Conservation (phyloP, 1,140 invertebrate genomes). For the Batillaria attramentaria region DNA sequence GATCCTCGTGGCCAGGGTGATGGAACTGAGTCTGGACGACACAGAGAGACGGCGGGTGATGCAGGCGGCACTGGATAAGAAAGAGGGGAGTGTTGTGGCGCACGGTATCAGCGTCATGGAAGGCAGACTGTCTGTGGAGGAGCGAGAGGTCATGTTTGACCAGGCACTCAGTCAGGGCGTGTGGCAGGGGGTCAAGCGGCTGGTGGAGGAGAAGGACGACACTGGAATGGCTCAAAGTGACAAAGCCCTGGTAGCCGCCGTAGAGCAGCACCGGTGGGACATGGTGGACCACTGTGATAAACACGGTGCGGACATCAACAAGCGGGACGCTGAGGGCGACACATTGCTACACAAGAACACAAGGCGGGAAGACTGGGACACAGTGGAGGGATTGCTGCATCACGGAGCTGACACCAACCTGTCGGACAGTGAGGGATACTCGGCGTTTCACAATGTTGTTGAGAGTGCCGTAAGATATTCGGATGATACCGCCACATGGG, state of each 20-base stretch:
- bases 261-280: not conserved
- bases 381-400: not conserved
- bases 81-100: not conserved
- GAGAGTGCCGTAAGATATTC: not conserved
- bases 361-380: not conserved
- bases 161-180: not conserved
- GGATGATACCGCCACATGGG: too few relatives aligned
- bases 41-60: not conserved
- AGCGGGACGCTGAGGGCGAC: not conserved
- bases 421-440: not conserved
- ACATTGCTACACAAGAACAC: not conserved
- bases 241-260: not conserved
- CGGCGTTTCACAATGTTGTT: not conserved
- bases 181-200: not conserved
- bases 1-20: not conserved
- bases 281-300: not conserved
- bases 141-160: not conserved
- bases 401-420: not conserved
- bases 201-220: slow-evolving; percentile 2
- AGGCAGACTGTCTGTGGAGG: not conserved
- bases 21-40: not conserved
- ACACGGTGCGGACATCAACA: slow-evolving; percentile 2
- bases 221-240: not conserved
- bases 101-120: not conserved
- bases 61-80: not conserved